Evolutionary conservation across 2,888 invertebrate species (phyloP), one percentile per base, ranked within the genome.

Genomic region (Phyllotreta cruciferae): DNA sequence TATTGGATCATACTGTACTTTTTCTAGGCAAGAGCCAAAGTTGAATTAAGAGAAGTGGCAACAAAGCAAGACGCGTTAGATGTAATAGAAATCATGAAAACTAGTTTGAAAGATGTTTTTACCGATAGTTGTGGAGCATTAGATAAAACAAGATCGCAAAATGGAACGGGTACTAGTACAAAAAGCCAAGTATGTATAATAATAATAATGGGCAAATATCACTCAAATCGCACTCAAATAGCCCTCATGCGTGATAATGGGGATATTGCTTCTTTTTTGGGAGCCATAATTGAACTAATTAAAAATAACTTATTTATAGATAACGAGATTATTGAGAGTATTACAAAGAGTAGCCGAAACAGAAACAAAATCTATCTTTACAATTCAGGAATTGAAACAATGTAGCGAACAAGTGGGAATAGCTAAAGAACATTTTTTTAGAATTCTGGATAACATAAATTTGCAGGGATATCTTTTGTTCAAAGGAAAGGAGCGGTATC

Each of bases 381-480:
- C 91, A 1, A 83, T 86, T 57, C 85, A 88, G 56, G 94, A 96
- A 81, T 84, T 97, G 73, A 87, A 88, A 76, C 87, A 90, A 75
- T 84, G 94, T 57, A 90, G 90, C 34, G 82, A 83, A 71, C 83
- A 86, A 6, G 86, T 87, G 0, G 89, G 88, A 1, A 84, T 96
- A 42, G 78, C 85, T 0, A 79, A 84, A 41, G 83, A 86, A 0
- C 89, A 90, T 75, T 87, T 93, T 68, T 84, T 85, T 52, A 86
- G 87, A 67, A 84, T 95, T 52, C 85, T 97, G 56, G 87, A 89
- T 69, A 87, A 89, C 38, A 85, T 96, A 71, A 96, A 97, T 78
- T 85, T 89, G 72, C 92, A 94, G 79, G 95, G 96, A 7, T 91
- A 89, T 81, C 83, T 97, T 68, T 82, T 97, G 68, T 90, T 94